phyloP scores from a whole-genome alignment of 2,797 vertebrate genomes.

The Sebastes reedi region DNA sequence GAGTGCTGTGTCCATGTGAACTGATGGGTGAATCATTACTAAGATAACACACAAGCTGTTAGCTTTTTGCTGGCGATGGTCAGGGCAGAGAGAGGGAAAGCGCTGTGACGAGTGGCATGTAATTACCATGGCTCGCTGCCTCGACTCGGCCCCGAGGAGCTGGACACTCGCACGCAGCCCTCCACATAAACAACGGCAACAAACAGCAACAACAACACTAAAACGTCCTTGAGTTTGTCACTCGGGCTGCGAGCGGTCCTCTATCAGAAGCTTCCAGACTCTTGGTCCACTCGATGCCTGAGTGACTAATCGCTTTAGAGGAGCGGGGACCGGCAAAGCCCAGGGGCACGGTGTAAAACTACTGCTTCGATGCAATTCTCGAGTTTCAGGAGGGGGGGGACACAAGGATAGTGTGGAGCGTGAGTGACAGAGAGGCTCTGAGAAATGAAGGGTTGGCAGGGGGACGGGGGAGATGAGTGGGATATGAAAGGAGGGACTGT shows the following conservation, averaged over 20 bases:
- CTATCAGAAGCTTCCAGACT: constrained; percentile 76
- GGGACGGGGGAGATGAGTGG: constrained; percentile 55
- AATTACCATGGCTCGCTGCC: constrained; percentile 70
- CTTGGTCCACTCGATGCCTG: constrained; percentile 62
- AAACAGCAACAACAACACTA: constrained; percentile 39
- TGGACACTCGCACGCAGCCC: constrained; percentile 54
- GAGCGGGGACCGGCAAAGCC: constrained; percentile 56
- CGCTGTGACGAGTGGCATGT: constrained; percentile 60
- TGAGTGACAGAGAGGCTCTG: constrained; percentile 60
- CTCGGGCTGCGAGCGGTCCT: constrained; percentile 54
- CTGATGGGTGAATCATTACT: constrained; percentile 69
- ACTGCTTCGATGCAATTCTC: constrained; percentile 30
- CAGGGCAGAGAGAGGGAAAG: constrained; percentile 44
- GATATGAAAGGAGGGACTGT: constrained; percentile 69
- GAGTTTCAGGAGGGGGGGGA: neutral
- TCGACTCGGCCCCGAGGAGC: constrained; percentile 54
- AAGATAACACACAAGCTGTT: constrained; percentile 74
- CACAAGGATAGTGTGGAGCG: constrained; percentile 38
- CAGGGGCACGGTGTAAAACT: constrained; percentile 46
- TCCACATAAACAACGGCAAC: constrained; percentile 64
- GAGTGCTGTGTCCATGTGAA: constrained; percentile 59
- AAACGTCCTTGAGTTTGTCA: constrained; percentile 71
- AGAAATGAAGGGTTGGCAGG: constrained; percentile 62
- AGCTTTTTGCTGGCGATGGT: constrained; percentile 54
- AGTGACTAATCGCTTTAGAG: constrained; percentile 75